Evolutionary conservation across 2,113 vertebrate species (phyloP).

Genomic region (Urocynchramus pylzowi): DNA sequence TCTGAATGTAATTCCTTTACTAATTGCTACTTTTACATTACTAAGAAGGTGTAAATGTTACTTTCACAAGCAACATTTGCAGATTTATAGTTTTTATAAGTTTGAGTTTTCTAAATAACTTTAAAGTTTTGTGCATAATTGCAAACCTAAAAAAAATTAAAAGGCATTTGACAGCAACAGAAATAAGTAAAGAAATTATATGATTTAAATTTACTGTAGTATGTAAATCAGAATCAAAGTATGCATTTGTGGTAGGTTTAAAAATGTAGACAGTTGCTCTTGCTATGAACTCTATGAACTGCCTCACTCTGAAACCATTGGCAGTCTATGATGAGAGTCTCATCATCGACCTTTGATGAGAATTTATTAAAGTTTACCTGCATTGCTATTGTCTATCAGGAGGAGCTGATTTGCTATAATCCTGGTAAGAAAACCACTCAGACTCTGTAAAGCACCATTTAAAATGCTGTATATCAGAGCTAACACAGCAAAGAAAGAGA

Average conservation of each 20-base stretch:
- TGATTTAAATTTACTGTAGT: not conserved
- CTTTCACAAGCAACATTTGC: not conserved
- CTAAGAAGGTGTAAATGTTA: not conserved
- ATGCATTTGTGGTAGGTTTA: not conserved
- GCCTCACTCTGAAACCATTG: not conserved
- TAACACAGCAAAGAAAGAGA: not conserved
- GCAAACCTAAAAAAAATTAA: not conserved
- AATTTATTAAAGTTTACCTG: not conserved
- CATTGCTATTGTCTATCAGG: not conserved
- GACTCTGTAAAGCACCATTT: not conserved
- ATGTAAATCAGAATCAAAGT: not conserved
- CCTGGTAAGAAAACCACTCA: not conserved
- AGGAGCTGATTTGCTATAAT: not conserved
- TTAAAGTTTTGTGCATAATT: not conserved
- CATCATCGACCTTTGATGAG: not conserved
- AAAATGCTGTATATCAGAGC: not conserved
- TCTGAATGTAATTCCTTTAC: not conserved
- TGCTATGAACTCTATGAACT: not conserved
- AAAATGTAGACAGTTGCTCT: not conserved
- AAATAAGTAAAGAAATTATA: not conserved
- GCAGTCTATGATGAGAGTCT: not conserved
- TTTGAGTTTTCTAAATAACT: not conserved
- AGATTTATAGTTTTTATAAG: not conserved
- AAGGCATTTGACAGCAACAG: not conserved
- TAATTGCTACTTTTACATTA: not conserved